Conservation (phyloP, 2,797 vertebrate genomes). For the Myotis vivesi region DNA sequence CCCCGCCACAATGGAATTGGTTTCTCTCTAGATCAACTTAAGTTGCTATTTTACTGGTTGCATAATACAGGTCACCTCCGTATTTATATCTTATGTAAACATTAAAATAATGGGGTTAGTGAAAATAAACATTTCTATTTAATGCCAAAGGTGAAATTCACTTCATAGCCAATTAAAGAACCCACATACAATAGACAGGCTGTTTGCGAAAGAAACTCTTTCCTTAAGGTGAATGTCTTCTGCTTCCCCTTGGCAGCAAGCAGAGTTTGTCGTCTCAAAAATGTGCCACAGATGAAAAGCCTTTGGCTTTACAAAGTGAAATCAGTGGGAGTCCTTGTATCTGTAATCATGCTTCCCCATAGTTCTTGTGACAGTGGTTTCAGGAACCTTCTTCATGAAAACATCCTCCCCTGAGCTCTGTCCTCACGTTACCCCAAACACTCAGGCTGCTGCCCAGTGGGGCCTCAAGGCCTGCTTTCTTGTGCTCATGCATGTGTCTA, state of each 20-base stretch:
- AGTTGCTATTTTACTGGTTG: not conserved
- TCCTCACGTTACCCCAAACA: not conserved
- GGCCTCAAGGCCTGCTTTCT: not conserved
- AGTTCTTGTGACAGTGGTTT: not conserved
- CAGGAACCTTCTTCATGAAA: not conserved
- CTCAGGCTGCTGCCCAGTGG: not conserved
- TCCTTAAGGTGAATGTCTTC: not conserved
- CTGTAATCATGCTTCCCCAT: not conserved
- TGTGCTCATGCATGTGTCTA: not conserved
- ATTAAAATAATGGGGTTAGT: not conserved
- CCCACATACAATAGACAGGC: not conserved
- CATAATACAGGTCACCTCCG: not conserved
- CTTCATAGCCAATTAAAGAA: constrained; percentile 26
- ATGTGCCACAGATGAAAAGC: constrained; percentile 5
- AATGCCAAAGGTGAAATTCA: constrained; percentile 57
- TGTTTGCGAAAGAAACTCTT: constrained; percentile 27
- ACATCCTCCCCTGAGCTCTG: not conserved
- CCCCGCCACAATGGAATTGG: too few relatives aligned
- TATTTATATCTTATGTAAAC: constrained; percentile 4
- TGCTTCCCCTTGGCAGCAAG: constrained; percentile 45
- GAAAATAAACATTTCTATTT: constrained; percentile 20
- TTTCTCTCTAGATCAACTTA: not conserved
- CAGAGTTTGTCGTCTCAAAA: constrained; percentile 35
- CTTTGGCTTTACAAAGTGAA: constrained; percentile 28
- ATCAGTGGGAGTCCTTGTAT: not conserved